Percentiles rank a stretch among this genome's conserved stretches.
Conservation (phyloP, 2,797 vertebrate species). For the Sebastes matsubarae region DNA sequence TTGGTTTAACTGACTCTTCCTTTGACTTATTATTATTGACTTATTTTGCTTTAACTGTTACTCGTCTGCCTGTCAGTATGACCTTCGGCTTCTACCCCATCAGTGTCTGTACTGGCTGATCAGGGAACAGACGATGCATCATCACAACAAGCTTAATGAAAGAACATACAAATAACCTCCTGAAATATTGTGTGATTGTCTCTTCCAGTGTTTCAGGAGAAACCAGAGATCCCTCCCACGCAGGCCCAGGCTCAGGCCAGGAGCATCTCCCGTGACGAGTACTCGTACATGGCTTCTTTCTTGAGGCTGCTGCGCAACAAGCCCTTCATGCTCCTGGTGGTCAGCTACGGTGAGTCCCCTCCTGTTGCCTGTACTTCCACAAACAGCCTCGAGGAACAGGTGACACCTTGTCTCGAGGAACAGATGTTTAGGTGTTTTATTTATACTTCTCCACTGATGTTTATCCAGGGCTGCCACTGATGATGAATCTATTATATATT, state of each 20-base stretch:
- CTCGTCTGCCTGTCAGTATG: not conserved
- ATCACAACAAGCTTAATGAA: not conserved
- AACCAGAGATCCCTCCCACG: conserved; percentile 88
- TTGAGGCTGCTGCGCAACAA: conserved; percentile 85
- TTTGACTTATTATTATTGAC: no score
- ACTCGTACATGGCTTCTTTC: conserved; percentile 89
- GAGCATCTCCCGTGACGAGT: conserved; percentile 67
- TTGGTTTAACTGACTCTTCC: not conserved
- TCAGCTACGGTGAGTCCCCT: conserved; percentile 89
- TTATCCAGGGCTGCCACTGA: not conserved
- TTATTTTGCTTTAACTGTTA: not conserved
- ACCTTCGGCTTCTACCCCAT: not conserved
- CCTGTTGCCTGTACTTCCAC: not conserved
- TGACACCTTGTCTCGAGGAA: not conserved
- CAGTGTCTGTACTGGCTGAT: not conserved
- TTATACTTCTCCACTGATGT: not conserved
- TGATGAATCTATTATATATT: not conserved
- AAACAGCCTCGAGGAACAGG: not conserved
- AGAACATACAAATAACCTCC: not conserved
- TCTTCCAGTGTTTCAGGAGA: conserved; percentile 91
- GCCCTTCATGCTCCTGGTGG: conserved; percentile 90
- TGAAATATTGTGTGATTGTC: conserved; percentile 21
- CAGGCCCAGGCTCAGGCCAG: conserved; percentile 88
- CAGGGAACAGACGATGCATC: not conserved
- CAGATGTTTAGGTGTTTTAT: not conserved